Base-by-base conservation (phyloP, 2,113 vertebrate species). In the Agelaius phoeniceus region DNA sequence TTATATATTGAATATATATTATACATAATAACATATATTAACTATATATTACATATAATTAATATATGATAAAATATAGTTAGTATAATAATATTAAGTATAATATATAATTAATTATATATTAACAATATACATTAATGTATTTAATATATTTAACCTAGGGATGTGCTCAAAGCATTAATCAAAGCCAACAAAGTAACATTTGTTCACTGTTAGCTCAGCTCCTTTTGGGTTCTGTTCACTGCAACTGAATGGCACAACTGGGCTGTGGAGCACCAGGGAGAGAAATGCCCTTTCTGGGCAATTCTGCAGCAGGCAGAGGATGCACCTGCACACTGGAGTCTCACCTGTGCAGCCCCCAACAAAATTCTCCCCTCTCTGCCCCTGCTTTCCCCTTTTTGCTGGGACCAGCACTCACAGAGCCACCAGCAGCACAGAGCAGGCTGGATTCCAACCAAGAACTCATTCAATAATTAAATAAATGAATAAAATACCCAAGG, bases 81-180 rank as follows among this genome's bases (percentile, higher is more conserved):
- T 13, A 49, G 24, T 49, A 23, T 48, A 48, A 13, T 48, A 49
- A 14, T 49, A 49, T 24, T 49, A 24, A 8, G 7, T 13, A 24
- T 49, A 24, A 49, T 51, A 26, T 51, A 26, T 26, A 26, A 51
- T 9, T 27, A 51, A 49, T 27, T 51, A 15, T 51, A 15, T 49
- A 49, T 14, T 24, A 49, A 24, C 23, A 5, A 4, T 5, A 14
- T 49, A 26, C 15, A 27, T 27, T 27, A 27, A 49, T 49, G 7
- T 24, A 49, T 49, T 49, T 24, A 49, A 51, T 51, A 15, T 15
- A 27, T 51, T 51, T 91, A 96, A 95, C 95, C 89, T 71, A 89
- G 55, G 79, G 89, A 77, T 69, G 63, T n/a, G 74, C 79, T 97
- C 92, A 84, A 89, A 93, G 84, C 82, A 96, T 95, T 97, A 97